Conservation (phyloP, 1,140 invertebrate species). For the Battus philenor region DNA sequence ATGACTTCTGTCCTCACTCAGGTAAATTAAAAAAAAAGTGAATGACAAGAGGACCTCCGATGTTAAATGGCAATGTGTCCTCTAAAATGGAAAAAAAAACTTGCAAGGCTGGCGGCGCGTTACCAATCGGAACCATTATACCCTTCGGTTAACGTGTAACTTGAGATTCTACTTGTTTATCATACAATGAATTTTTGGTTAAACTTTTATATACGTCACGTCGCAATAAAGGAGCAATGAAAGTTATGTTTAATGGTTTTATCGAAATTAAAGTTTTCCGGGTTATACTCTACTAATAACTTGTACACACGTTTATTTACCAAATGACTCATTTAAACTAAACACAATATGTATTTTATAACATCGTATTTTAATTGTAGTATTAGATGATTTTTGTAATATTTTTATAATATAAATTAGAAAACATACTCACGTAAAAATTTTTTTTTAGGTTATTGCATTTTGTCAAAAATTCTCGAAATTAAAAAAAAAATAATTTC, state of each 20-base stretch:
- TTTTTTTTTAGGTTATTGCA: no score
- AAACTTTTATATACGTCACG: neutral
- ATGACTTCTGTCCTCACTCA: slow-evolving; percentile 23
- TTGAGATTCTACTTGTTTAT: no score
- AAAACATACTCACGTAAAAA: no score
- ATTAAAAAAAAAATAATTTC: no score
- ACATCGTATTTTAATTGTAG: no score
- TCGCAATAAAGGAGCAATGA: neutral
- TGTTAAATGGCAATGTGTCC: slow-evolving; percentile 43
- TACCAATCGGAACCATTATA: slow-evolving; percentile 21
- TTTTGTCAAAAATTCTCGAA: no score
- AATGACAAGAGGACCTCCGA: slow-evolving; percentile 33
- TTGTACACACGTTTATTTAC: slow-evolving; percentile 25
- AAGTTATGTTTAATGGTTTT: no score
- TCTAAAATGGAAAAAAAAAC: slow-evolving; percentile 36
- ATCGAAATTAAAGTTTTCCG: neutral
- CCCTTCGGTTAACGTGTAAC: neutral
- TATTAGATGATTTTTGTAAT: no score
- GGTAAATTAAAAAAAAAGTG: slow-evolving; percentile 29
- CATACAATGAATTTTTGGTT: neutral
- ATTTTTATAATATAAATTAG: no score
- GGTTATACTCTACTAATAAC: slow-evolving; percentile 16
- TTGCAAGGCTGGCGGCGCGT: slow-evolving; percentile 34
- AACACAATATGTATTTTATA: no score
- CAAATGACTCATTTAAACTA: slow-evolving; percentile 31